A percentile compares a stretch with the other conserved stretches of the same genome.
phyloP scores from a whole-genome alignment of 1,140 invertebrate genomes.

The Sinella curviseta region DNA sequence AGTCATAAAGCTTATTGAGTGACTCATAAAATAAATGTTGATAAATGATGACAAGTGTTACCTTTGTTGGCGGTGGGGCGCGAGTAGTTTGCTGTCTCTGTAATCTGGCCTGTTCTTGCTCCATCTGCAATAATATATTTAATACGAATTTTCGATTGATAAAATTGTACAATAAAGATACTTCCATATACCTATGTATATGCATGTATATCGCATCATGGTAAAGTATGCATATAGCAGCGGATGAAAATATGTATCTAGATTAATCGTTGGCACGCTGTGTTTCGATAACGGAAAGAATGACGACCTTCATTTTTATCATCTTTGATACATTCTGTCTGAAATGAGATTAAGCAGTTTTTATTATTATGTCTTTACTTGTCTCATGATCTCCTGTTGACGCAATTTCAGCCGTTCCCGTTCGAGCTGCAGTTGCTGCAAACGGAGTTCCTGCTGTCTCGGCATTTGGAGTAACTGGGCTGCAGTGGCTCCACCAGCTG shows the following conservation, averaged over 20 bases:
- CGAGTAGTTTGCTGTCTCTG: neutral
- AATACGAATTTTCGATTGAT: neutral
- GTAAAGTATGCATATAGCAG: too few relatives aligned
- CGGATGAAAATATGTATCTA: too few relatives aligned
- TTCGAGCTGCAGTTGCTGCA: conserved; percentile 82
- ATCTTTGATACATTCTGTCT: neutral
- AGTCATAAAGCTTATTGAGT: too few relatives aligned
- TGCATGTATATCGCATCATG: too few relatives aligned
- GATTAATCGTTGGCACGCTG: neutral
- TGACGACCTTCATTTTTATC: neutral
- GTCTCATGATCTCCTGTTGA: conserved; percentile 82
- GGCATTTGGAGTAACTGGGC: conserved; percentile 22
- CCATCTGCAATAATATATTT: conserved; percentile 47
- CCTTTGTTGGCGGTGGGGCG: conserved; percentile 13
- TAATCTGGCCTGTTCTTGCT: conserved; percentile 49
- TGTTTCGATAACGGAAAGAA: neutral
- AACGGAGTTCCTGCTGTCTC: conserved; percentile 73
- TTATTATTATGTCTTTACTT: conserved; percentile 59
- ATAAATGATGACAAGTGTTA: neutral
- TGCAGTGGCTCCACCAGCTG: neutral
- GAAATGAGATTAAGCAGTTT: neutral
- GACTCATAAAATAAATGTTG: too few relatives aligned
- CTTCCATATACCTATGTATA: too few relatives aligned
- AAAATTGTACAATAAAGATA: neutral
- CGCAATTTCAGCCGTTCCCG: conserved; percentile 80